Percentiles rank a stretch among this genome's conserved stretches.
phyloP scores from a whole-genome alignment of 1,140 invertebrate genomes.

The Sminthurides bifidus region DNA sequence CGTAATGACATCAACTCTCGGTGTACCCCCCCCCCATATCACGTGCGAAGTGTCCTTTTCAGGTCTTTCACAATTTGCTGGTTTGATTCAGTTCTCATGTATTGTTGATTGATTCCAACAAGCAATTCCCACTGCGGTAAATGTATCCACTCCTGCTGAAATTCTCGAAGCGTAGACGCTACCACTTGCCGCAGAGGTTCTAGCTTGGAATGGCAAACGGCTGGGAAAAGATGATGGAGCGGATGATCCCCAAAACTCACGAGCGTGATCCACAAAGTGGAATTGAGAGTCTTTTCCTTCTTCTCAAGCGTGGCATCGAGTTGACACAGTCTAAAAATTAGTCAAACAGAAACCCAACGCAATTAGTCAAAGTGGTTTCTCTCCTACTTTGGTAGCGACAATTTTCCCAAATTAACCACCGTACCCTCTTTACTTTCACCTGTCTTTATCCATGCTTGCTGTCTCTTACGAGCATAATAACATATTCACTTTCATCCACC shows the following conservation, averaged over 20 bases:
- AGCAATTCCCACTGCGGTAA: slow-evolving; percentile 44
- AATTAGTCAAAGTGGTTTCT: too few species aligned
- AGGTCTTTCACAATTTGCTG: too few species aligned
- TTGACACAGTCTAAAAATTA: slow-evolving; percentile 43
- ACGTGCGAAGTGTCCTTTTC: too few species aligned
- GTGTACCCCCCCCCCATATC: too few species aligned
- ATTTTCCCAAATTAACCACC: slow-evolving; percentile 37
- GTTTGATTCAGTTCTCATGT: slow-evolving; percentile 44
- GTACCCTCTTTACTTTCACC: not conserved
- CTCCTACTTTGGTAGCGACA: too few species aligned
- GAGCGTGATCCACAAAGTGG: slow-evolving; percentile 52
- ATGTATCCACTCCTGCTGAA: slow-evolving; percentile 45
- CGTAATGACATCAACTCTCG: too few species aligned
- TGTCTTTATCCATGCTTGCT: not conserved
- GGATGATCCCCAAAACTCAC: slow-evolving; percentile 63
- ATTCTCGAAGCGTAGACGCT: slow-evolving; percentile 54
- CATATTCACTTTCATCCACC: not conserved
- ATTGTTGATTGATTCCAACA: slow-evolving; percentile 54
- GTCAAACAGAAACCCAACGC: too few species aligned
- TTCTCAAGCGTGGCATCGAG: slow-evolving; percentile 62
- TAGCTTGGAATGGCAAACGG: slow-evolving; percentile 60
- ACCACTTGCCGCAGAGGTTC: slow-evolving; percentile 52
- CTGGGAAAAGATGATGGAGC: slow-evolving; percentile 70
- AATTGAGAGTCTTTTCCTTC: slow-evolving; percentile 40
- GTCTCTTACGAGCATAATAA: not conserved